Evolutionary conservation across 1,140 invertebrate genomes (phyloP), one percentile per base, ranked within the genome.

Genomic region (Geopemphigus sp.): DNA sequence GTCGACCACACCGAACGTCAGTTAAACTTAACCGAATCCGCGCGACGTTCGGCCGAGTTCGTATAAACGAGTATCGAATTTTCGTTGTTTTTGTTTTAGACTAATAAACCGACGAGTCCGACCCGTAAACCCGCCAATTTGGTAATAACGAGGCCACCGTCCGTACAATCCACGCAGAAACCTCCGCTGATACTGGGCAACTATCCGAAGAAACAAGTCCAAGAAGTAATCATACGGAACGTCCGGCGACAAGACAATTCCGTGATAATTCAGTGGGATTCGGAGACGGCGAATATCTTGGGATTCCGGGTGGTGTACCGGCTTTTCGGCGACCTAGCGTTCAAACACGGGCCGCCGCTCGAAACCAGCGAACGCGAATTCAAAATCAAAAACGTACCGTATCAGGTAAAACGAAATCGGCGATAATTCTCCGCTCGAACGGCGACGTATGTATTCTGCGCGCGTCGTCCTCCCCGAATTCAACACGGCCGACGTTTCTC

Each of bases 231-330:
- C 64, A 91, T 96, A 10, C 93, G 93, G 83, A 92, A 93, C 81
- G 94, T 94, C 0, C 91, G 93, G 83, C 85, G 94, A 81, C 92
- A 94, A 85, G 93, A 95, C 80, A 95, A 92, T 84, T 92, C 94
- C 0, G 92, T 97, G 1, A 92, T 95, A 61, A 94, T 97, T 74
- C 92, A 95, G 83, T 97, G 95, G 95, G 93, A 94, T 83, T 94
- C 93, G 3, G 92, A 94, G 82, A 91, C 91, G 1, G 88, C 90
- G 0, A 95, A 95, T 83, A 94, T 95, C 82, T 86, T 95, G 0
- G 95, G 94, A 17, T 96, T 96, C 83, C 88, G 94, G 72, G 94
- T 96, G 12, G 93, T 96, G 12, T 96, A 96, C 84, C 86, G 95
- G 72, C 86, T 96, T 15, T 97, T 97, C 83, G 95, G 95, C 1